These are phyloP conservation scores for Mustelus asterias DNA, from an alignment of 2,113 vertebrate species.

Conservation along the genomic window DNA sequence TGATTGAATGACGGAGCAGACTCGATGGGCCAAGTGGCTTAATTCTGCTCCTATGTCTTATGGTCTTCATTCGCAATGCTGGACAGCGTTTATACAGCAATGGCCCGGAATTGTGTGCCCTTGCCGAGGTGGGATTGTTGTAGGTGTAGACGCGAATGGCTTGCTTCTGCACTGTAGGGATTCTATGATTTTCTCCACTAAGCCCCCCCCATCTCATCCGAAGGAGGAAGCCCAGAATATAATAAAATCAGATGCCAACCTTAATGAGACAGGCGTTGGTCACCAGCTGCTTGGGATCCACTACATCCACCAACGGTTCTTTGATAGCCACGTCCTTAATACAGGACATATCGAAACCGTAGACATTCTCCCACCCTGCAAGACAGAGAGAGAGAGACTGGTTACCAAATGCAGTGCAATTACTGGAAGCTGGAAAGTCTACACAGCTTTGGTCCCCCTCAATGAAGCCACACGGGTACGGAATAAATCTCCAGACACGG, in stretches of 20 bases:
- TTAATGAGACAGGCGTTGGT: conserved; percentile 84
- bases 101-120: background rate
- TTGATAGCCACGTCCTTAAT: conserved; percentile 90
- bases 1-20: too few relatives aligned
- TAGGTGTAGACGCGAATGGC: too few relatives aligned
- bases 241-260: conserved; percentile 50
- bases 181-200: too few relatives aligned
- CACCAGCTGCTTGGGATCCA: conserved; percentile 87
- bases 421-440: background rate
- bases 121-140: too few relatives aligned
- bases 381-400: background rate
- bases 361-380: conserved; percentile 90
- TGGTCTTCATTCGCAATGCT: too few relatives aligned
- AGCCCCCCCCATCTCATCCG: background rate
- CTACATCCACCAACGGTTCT: conserved; percentile 82
- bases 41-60: too few relatives aligned
- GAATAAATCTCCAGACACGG: background rate
- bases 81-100: background rate
- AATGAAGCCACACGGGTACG: background rate
- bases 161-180: too few relatives aligned
- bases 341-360: conserved; percentile 89
- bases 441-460: background rate
- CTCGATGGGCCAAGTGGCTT: too few relatives aligned
- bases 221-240: too few relatives aligned
- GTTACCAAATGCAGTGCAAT: background rate